Evolutionary conservation across 1,140 invertebrate genomes (phyloP).

Genomic region (Chymomyza costata): DNA sequence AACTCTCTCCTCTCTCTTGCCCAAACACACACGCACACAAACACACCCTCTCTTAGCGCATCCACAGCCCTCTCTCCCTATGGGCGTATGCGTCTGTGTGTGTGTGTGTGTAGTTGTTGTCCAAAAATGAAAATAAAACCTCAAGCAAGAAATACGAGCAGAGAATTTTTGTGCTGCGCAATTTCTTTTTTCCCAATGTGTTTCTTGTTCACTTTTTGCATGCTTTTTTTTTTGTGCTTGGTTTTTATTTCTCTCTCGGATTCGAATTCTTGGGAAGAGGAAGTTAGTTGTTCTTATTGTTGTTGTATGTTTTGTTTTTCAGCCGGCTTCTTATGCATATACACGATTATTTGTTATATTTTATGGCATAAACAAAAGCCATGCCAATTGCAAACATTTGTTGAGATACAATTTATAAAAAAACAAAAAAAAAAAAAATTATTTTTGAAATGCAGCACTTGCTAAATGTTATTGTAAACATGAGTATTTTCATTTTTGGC

Average conservation of each 20-base stretch:
- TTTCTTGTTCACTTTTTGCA: conserved; percentile 3
- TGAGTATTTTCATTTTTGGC: no score
- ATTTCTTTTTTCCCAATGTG: conserved; percentile 40
- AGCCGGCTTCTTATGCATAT: conserved; percentile 10
- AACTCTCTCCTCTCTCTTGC: no score
- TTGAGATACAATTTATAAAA: conserved; percentile 11
- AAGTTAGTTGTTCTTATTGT: conserved; percentile 1
- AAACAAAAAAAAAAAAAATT: conserved; percentile 1
- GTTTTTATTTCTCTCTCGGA: conserved; percentile 11
- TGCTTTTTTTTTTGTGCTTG: conserved; percentile 19
- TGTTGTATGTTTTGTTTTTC: conserved; percentile 2
- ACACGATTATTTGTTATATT: conserved; percentile 24
- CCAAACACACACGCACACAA: no score
- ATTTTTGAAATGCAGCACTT: no score
- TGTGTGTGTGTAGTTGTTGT: no score
- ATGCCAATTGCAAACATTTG: conserved; percentile 20
- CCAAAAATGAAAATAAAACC: no score
- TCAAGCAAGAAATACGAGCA: no score
- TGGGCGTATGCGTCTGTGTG: no score
- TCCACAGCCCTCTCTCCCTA: no score
- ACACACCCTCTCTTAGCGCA: no score
- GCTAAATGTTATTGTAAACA: no score
- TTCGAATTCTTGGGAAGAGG: background rate
- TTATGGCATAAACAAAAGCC: conserved; percentile 6
- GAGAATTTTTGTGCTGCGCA: conserved; percentile 54